Base-by-base conservation (phyloP, 2,797 vertebrate species). In the Myoxocephalus aenaeus region DNA sequence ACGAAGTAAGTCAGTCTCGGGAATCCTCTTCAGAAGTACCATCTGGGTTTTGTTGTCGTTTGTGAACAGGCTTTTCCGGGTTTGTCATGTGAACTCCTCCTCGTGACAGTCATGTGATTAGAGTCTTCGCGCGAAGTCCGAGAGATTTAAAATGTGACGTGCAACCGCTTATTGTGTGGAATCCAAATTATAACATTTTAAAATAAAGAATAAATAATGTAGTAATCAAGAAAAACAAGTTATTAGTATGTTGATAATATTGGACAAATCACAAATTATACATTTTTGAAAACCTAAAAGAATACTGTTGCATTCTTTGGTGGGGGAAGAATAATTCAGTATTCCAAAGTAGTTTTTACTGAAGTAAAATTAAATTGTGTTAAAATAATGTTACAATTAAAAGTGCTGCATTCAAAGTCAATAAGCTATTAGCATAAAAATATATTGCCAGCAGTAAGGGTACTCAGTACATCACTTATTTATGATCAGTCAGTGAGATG, bases 31-130 rank as follows among this genome's bases (percentile, higher is more conserved):
- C 1, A 22, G 48, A 48, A 11, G 18, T 3, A 13, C 10, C 4
- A 1, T 13, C 3, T 1, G 1, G 0, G 4, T 14, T 29, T 5
- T 10, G 11, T 18, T 27, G 12, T 0, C 7, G 46, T 53, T 67
- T 65, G n/a, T 9, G 0, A 15, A 7, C 13, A 0, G 8, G n/a
- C 4, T 0, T 50, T 80, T 86, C 80, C 82, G 7, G 1, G 73
- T 87, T 75, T 20, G 36, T 81, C 85, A 92, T 0, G 65, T 89
- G 89, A 87, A 70, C 1, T 13, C 13, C 7, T 0, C 12, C 17
- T 1, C 8, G 22, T 2, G 25, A 0, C 4, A 3, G 78, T 86
- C 84, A 90, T 38, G 58, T 89, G 88, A 51, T 22, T 11, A 0
- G 22, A 34, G 42, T 18, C 4, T 20, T 20, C 20, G 75, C 66